Conservation (phyloP, 2,113 vertebrate species). For the Castor canadensis region DNA sequence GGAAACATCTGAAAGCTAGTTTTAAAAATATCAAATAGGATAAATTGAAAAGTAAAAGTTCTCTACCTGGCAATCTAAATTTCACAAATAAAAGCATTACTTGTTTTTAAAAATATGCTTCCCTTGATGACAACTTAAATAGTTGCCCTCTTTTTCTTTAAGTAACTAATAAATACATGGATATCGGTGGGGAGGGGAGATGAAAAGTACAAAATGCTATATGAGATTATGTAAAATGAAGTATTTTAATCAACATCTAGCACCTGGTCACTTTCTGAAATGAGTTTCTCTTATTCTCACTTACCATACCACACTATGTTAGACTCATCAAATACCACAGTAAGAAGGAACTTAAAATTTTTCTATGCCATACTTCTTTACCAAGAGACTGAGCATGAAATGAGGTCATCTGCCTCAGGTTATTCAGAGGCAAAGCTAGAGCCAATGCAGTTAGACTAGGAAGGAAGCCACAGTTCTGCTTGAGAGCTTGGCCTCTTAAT, state of each 20-base stretch:
- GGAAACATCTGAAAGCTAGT: background rate
- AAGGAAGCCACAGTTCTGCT: background rate
- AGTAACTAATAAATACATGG: constrained; percentile 9
- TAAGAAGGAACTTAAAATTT: background rate
- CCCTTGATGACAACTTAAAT: background rate
- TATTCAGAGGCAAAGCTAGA: background rate
- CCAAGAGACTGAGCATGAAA: background rate
- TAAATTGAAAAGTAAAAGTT: constrained; percentile 7
- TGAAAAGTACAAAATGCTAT: background rate
- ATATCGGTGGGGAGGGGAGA: background rate
- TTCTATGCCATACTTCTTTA: background rate
- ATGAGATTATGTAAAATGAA: background rate
- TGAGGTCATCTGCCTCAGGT: background rate
- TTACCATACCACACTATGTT: background rate
- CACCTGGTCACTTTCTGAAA: background rate
- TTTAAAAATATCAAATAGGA: background rate
- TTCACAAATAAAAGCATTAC: background rate
- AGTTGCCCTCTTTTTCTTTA: background rate
- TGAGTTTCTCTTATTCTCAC: background rate
- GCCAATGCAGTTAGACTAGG: background rate
- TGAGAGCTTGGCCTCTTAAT: background rate
- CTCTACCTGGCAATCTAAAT: background rate
- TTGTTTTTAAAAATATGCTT: background rate
- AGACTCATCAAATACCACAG: background rate
- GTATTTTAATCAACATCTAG: background rate